Evolutionary conservation across 2,888 invertebrate species (phyloP), one percentile per base, ranked within the genome.

Genomic region (Cecidostiba fungosa): DNA sequence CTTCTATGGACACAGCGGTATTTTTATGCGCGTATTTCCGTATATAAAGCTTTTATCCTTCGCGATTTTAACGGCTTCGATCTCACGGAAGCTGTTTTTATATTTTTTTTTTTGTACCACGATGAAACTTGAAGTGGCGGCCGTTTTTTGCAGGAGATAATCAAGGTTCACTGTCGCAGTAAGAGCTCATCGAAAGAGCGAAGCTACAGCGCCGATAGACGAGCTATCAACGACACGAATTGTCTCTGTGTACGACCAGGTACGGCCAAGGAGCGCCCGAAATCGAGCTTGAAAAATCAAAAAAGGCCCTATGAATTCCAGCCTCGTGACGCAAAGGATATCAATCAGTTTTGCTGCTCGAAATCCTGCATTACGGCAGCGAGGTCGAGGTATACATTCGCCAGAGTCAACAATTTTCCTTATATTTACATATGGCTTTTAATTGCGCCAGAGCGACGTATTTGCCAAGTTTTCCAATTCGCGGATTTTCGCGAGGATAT

Each of bases 181-280:
- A 87, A 85, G 66, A 83, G 54, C 32, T 39, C 84, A 2, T 54
- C 85, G 23, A 77, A 80, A 23, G 85, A 82, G 19, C 59, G 76
- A 36, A 76, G 36, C 26, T 70, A 16, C 43, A 82, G 78, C 47
- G 32, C 26, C 36, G 77, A 76, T 14, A 72, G 26, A 3, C 82
- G 39, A 10, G 39, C 23, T 23, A 54, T 26, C 39, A 78, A 50
- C 23, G 77, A 78, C 50, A 29, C 39, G 47, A 77, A 50, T 39
- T 83, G 80, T 23, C 47, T 79, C 26, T 83, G 73, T 43, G 43
- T 16, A 23, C 82, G 69, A 43, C n/a, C 76, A 5, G 47, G 16
- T 16, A 74, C 59, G 3, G 32, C 54, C 26, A 69, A 77, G 36
- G 43, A 39, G 19, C n/a, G 29, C 47, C 1, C 72, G 16, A 72